A percentile compares a stretch with the other conserved stretches of the same genome.
These are phyloP conservation scores for Crossaster papposus DNA, from an alignment of 53 echinoderm and acorn worm genomes.

Conservation along the genomic window DNA sequence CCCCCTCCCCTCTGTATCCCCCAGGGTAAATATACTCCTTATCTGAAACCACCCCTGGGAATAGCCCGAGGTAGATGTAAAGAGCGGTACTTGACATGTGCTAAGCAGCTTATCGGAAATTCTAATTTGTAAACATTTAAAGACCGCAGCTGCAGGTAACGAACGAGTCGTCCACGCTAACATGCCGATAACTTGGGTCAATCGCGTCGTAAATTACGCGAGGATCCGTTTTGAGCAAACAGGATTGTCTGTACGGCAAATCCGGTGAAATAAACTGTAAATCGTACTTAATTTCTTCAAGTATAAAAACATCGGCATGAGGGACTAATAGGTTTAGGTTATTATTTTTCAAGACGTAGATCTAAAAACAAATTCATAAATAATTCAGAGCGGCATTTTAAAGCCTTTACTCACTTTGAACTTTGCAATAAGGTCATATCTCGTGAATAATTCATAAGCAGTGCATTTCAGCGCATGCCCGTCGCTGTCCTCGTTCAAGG, in stretches of 20 bases:
- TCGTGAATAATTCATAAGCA: conserved; percentile 90
- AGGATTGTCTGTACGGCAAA: neutral
- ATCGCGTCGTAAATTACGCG: neutral
- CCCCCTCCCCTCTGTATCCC: neutral
- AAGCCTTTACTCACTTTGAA: conserved; percentile 85
- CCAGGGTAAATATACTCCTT: conserved; percentile 13
- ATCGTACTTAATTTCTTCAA: neutral
- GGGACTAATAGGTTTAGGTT: no score
- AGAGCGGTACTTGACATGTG: conserved; percentile 46
- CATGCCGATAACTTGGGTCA: no score
- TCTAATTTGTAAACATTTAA: conserved; percentile 36
- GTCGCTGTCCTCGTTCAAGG: conserved; percentile 84
- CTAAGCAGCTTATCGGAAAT: conserved; percentile 38
- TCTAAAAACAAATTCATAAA: no score
- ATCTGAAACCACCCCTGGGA: neutral
- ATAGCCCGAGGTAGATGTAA: neutral
- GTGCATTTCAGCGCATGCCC: conserved; percentile 95
- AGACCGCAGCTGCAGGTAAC: neutral
- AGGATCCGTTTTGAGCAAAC: neutral
- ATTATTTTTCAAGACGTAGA: no score
- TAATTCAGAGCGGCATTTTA: neutral
- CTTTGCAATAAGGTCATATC: conserved; percentile 91
- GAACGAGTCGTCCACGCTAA: neutral
- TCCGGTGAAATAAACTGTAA: neutral
- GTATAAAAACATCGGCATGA: neutral